These are phyloP conservation scores for Tribolium freemani DNA, from an alignment of 2,888 invertebrate species.

Conservation along the genomic window DNA sequence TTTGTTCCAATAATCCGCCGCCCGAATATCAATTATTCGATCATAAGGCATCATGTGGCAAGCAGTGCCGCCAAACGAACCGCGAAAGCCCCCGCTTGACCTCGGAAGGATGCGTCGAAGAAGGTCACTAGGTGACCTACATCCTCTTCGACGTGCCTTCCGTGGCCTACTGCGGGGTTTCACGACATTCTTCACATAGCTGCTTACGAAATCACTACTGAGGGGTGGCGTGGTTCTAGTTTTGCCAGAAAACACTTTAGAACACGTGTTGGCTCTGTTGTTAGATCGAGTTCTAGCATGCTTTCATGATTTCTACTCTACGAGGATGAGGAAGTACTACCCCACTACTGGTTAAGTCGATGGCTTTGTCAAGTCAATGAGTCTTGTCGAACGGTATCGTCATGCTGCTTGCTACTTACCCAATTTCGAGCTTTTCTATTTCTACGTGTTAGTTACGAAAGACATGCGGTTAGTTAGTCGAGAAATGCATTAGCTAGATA, in stretches of 20 bases:
- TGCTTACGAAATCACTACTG: background rate
- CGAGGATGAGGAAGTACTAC: constrained; percentile 16
- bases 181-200: constrained; percentile 25
- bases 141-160: constrained; percentile 49
- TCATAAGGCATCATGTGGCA: background rate
- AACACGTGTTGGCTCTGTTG: constrained; percentile 17
- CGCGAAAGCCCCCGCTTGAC: constrained; percentile 36
- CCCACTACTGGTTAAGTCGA: constrained; percentile 26
- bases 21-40: background rate
- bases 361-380: constrained; percentile 16
- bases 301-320: constrained; percentile 19
- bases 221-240: constrained; percentile 24
- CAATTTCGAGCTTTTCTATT: background rate
- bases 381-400: constrained; percentile 14
- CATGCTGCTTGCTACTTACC: constrained; percentile 30
- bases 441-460: background rate
- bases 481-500: constrained; percentile 63
- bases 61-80: background rate
- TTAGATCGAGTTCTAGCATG: constrained; percentile 20
- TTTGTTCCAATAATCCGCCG: background rate
- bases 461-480: constrained; percentile 35
- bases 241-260: constrained; percentile 23
- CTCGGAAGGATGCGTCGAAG: constrained; percentile 57
- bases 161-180: constrained; percentile 43
- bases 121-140: constrained; percentile 69